These are phyloP conservation scores for Petrophora chlorosata DNA, from an alignment of 2,888 invertebrate genomes.

Conservation along the genomic window DNA sequence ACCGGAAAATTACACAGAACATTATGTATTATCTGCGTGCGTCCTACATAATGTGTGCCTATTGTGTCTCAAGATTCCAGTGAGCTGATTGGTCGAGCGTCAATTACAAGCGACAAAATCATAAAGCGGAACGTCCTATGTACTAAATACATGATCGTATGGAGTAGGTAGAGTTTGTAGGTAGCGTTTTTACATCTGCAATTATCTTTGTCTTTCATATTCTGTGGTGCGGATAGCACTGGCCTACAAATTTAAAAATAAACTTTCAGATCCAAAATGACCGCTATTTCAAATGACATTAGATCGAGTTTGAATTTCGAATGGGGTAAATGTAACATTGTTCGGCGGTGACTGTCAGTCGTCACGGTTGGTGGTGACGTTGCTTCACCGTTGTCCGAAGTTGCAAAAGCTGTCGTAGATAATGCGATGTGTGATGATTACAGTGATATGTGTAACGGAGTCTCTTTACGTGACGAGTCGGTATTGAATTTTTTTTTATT, in stretches of 20 bases:
- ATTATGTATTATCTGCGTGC: constrained; percentile 45
- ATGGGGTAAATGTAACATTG: constrained; percentile 37
- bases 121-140: constrained; percentile 46
- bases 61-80: constrained; percentile 45
- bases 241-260: constrained; percentile 28
- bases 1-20: constrained; percentile 76
- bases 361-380: constrained; percentile 70
- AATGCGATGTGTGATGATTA: constrained; percentile 65
- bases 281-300: constrained; percentile 25
- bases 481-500: constrained; percentile 38
- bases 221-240: constrained; percentile 37
- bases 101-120: constrained; percentile 69
- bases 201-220: constrained; percentile 32
- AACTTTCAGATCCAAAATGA: constrained; percentile 15
- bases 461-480: constrained; percentile 59
- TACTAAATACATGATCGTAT: constrained; percentile 17
- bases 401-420: constrained; percentile 75
- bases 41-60: constrained; percentile 39
- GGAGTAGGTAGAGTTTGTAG: constrained; percentile 22
- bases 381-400: constrained; percentile 67
- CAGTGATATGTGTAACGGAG: constrained; percentile 72
- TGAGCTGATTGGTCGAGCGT: constrained; percentile 53
- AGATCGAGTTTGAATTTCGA: constrained; percentile 29
- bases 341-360: constrained; percentile 63
- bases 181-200: constrained; percentile 32